Evolutionary conservation across 2,113 vertebrate species (phyloP).

Genomic region (Apistogramma diplotaenia): DNA sequence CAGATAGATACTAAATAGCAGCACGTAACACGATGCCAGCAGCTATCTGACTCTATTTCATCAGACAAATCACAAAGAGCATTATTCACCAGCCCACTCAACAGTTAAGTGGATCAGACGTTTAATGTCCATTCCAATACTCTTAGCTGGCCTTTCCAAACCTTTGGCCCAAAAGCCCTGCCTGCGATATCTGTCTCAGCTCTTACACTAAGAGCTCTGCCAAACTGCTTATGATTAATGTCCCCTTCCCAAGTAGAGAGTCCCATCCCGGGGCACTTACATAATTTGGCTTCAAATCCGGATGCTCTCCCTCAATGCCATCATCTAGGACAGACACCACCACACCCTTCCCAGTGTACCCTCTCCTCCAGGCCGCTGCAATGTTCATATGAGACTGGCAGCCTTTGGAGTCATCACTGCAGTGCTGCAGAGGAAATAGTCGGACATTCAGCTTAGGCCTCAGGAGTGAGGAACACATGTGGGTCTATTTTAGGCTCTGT

Average conservation of each 20-base stretch:
- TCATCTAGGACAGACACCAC: slow-evolving; percentile 95
- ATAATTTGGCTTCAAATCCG: slow-evolving; percentile 93
- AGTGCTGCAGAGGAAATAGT: slow-evolving; percentile 79
- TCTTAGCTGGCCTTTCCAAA: slow-evolving; percentile 55
- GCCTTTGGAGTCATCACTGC: slow-evolving; percentile 79
- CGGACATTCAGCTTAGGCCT: slow-evolving; percentile 8
- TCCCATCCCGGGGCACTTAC: slow-evolving; percentile 81
- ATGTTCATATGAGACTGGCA: slow-evolving; percentile 91
- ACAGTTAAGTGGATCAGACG: slow-evolving; percentile 66
- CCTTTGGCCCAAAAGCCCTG: slow-evolving; percentile 53
- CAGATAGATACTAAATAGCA: slow-evolving; percentile 48
- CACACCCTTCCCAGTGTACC: slow-evolving; percentile 92
- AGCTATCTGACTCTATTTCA: slow-evolving; percentile 55
- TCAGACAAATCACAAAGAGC: slow-evolving; percentile 60
- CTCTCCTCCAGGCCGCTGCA: slow-evolving; percentile 89
- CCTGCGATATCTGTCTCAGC: slow-evolving; percentile 53
- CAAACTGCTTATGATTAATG: slow-evolving; percentile 71
- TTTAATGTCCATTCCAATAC: slow-evolving; percentile 67
- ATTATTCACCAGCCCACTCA: slow-evolving; percentile 57
- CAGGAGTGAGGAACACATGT: slow-evolving; percentile 29
- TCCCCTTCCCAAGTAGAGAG: slow-evolving; percentile 39
- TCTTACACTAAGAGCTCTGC: slow-evolving; percentile 56
- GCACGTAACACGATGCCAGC: slow-evolving; percentile 41
- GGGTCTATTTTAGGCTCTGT: slow-evolving; percentile 33
- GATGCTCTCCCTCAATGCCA: slow-evolving; percentile 90